These are phyloP conservation scores for Ceryle rudis DNA, from an alignment of 2,797 vertebrate species.

Conservation along the genomic window DNA sequence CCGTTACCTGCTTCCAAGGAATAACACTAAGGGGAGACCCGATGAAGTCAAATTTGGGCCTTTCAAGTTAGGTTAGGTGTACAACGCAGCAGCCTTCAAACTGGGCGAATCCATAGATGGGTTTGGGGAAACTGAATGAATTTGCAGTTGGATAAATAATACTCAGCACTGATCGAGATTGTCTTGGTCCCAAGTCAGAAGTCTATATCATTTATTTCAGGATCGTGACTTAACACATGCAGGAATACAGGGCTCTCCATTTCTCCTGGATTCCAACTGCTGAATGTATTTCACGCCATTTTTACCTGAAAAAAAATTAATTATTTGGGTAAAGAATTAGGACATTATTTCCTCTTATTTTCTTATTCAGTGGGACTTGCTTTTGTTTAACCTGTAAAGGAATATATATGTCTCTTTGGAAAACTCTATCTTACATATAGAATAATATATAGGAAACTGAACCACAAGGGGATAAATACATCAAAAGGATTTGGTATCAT, in stretches of 20 bases:
- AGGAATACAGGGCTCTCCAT: constrained; percentile 44
- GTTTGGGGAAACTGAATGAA: background rate
- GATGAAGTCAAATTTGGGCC: background rate
- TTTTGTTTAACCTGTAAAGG: constrained; percentile 74
- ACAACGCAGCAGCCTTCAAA: background rate
- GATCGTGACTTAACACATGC: background rate
- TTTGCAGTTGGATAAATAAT: background rate
- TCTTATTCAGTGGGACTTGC: constrained; percentile 63
- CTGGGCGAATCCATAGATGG: background rate
- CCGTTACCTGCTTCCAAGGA: background rate
- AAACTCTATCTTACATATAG: constrained; percentile 64
- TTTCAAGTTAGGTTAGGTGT: background rate
- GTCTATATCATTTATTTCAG: background rate
- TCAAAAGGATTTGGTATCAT: constrained; percentile 62
- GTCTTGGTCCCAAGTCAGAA: constrained; percentile 11
- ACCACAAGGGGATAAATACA: constrained; percentile 57
- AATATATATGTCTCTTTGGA: constrained; percentile 63
- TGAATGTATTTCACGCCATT: constrained; percentile 66
- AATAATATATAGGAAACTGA: constrained; percentile 72
- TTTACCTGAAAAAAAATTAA: constrained; percentile 28
- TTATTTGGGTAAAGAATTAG: constrained; percentile 35
- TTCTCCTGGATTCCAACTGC: constrained; percentile 23
- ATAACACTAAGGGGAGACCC: background rate
- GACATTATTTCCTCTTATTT: constrained; percentile 57
- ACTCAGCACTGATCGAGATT: background rate